Conservation (phyloP, 1,140 invertebrate genomes). For the Schmidtea mediterranea region DNA sequence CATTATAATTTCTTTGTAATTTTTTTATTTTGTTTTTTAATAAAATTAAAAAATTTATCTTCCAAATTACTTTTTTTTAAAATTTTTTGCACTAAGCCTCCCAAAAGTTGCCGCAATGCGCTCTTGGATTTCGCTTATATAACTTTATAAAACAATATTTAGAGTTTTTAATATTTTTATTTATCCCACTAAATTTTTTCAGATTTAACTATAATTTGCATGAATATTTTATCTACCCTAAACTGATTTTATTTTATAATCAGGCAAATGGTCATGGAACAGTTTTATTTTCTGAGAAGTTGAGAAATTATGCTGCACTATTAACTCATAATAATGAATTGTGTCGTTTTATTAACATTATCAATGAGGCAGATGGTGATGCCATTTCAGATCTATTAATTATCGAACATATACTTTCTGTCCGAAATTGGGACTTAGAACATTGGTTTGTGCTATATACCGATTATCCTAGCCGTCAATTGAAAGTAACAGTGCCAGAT, state of each 20-base stretch:
- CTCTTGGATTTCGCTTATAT: too few species aligned
- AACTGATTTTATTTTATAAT: not conserved
- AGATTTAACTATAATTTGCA: too few species aligned
- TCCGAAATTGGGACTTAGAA: conserved; percentile 43
- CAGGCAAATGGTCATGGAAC: conserved; percentile 89
- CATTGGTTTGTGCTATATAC: conserved; percentile 50
- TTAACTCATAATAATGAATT: not conserved
- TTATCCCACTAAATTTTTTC: too few species aligned
- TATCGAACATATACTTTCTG: conserved; percentile 61
- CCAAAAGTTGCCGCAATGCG: too few species aligned
- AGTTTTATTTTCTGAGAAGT: conserved; percentile 16
- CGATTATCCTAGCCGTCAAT: conserved; percentile 57
- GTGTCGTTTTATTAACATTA: not conserved
- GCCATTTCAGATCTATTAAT: conserved; percentile 76
- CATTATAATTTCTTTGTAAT: too few species aligned
- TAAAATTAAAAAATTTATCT: too few species aligned
- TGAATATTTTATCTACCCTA: too few species aligned
- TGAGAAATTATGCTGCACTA: conserved; percentile 6
- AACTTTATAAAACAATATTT: too few species aligned
- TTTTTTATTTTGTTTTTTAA: too few species aligned
- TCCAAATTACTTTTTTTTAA: too few species aligned
- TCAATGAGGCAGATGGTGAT: conserved; percentile 15
- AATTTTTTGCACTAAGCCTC: too few species aligned
- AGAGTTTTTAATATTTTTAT: too few species aligned
- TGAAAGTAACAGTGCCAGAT: conserved; percentile 46